Base-by-base conservation (phyloP, 1,140 invertebrate species). In the Mizuhopecten yessoensis region DNA sequence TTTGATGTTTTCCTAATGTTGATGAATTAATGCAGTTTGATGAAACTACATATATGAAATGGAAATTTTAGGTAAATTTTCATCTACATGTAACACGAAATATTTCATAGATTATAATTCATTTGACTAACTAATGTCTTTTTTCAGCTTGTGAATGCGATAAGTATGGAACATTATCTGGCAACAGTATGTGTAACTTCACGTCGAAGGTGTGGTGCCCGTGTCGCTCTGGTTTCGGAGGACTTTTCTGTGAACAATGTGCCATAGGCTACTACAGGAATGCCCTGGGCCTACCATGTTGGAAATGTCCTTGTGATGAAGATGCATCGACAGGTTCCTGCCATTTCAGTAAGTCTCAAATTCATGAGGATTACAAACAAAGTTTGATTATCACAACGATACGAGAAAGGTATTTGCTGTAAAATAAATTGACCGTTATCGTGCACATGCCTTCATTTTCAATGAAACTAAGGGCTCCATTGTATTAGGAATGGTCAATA, bases 241-340 rank as follows among this genome's bases (percentile, higher is more conserved):
- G 95, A 0, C 42, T 90, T 20, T 95, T 95, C 90, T 95, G 95
- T 91, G 94, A 95, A 89, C 29, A 90, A 33, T 95, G 95, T 91
- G 49, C 49, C 0, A 88, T 91, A 34, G 93, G 93, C 0, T 94
- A 89, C 88, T 95, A 95, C 91, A 88, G 94, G 34, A 92, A 90
- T 17, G 91, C 92, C 17, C 92, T 90, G 11, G 86, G 91, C 36
- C 88, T 93, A 87, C 94, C 94, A 1, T 95, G 95, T 89, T 92
- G 94, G 42, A 39, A 75, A 7, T 95, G 95, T 91, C 95, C 95
- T 0, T 95, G 95, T 91, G 86, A 75, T 29, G 0, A 34, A 0
- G 39, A 91, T 33, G 86, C 88, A 15, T 93, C 94, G 1, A 86
- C 88, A 9, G 89, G 90, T 34, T 87, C 89, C 23, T 95, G 95